Evolutionary conservation across 2,888 invertebrate species (phyloP).

Genomic region (Drosophila kambysellisi): DNA sequence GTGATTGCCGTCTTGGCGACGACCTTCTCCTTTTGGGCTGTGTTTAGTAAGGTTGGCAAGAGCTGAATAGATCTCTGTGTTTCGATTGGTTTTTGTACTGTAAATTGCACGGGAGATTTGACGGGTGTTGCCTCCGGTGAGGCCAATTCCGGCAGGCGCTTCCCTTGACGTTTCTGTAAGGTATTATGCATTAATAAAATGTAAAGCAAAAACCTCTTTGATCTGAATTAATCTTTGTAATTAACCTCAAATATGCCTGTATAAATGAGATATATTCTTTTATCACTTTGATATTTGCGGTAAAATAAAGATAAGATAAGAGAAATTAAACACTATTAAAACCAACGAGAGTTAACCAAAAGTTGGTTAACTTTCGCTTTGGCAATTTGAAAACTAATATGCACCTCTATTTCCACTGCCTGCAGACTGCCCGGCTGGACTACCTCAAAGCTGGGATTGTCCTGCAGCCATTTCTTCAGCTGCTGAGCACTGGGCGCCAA

Average conservation of each 20-base stretch:
- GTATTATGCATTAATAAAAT: constrained; percentile 19
- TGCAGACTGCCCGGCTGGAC: constrained; percentile 88
- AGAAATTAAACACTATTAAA: not conserved
- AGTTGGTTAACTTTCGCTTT: not conserved
- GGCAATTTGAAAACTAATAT: not conserved
- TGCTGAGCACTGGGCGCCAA: constrained; percentile 93
- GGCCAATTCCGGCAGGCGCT: constrained; percentile 43
- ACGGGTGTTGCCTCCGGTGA: constrained; percentile 34
- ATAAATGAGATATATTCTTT: constrained; percentile 6
- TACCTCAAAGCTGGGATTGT: constrained; percentile 95
- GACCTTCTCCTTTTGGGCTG: constrained; percentile 47
- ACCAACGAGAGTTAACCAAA: not conserved
- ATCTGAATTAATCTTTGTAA: not conserved
- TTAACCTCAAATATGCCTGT: not conserved
- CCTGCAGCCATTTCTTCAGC: constrained; percentile 93
- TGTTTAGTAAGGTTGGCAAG: not conserved
- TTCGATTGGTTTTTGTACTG: constrained; percentile 37
- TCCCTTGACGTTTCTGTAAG: constrained; percentile 66
- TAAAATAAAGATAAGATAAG: constrained; percentile 7
- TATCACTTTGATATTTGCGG: constrained; percentile 5
- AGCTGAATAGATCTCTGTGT: constrained; percentile 18
- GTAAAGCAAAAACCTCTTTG: not conserved
- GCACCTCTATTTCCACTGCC: constrained; percentile 83
- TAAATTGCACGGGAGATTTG: constrained; percentile 16
- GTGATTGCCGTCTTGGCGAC: constrained; percentile 13